Conservation (phyloP, 2,888 invertebrate species). For the Artemia sinica region DNA sequence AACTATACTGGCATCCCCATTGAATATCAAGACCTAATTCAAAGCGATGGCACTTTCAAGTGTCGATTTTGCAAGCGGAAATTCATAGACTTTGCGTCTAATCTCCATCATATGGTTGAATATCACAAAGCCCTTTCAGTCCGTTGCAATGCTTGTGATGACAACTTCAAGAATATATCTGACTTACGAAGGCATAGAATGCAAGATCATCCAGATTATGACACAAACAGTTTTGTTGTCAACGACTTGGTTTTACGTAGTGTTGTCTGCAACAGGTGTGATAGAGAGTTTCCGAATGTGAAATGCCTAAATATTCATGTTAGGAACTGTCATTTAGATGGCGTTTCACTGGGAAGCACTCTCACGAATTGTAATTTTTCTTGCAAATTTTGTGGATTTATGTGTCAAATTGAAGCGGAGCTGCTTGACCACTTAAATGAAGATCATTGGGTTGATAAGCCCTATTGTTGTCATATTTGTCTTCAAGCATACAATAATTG, state of each 20-base stretch:
- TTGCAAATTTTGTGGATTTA: neutral
- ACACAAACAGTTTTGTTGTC: neutral
- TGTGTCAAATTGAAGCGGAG: neutral
- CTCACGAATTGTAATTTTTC: neutral
- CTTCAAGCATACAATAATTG: slow-evolving; percentile 8
- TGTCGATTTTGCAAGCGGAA: slow-evolving; percentile 8
- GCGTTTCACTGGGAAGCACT: neutral
- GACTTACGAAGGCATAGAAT: slow-evolving; percentile 1
- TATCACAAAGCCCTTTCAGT: slow-evolving; percentile 2
- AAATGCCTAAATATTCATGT: slow-evolving; percentile 1
- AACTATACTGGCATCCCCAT: neutral
- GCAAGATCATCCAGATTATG: slow-evolving; percentile 6
- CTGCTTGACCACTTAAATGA: slow-evolving; percentile 3
- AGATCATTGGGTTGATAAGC: slow-evolving; percentile 12
- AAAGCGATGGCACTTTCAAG: slow-evolving; percentile 13
- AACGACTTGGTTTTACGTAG: neutral
- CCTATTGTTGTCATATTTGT: slow-evolving; percentile 17
- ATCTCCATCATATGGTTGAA: slow-evolving; percentile 10
- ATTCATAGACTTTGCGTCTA: slow-evolving; percentile 4
- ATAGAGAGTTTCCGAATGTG: neutral
- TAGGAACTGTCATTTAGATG: neutral
- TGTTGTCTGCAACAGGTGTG: slow-evolving; percentile 11
- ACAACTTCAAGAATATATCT: neutral
- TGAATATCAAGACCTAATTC: neutral
- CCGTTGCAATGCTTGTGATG: slow-evolving; percentile 6